Evolutionary conservation across 2,797 vertebrate genomes (phyloP).

Genomic region (Notolabrus celidotus): DNA sequence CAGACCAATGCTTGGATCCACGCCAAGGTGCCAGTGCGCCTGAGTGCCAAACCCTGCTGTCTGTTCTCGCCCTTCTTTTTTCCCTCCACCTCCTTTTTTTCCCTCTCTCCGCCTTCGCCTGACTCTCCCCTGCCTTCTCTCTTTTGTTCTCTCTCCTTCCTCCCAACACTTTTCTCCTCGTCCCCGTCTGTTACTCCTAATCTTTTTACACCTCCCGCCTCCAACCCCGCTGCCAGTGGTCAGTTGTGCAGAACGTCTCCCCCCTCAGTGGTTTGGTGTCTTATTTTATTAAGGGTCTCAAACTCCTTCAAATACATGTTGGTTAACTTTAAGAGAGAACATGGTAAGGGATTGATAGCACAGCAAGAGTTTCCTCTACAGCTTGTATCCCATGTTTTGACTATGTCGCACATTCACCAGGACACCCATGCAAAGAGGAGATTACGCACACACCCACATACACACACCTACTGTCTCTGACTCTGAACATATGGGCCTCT

Average conservation of each 20-base stretch:
- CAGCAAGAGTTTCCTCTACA: conserved; percentile 17
- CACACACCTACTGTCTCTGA: conserved; percentile 20
- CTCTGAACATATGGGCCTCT: conserved; percentile 59
- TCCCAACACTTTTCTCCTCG: conserved; percentile 33
- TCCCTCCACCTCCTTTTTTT: conserved; percentile 23
- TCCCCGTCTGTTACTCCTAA: conserved; percentile 58
- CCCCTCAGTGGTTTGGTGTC: conserved; percentile 34
- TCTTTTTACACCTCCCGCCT: conserved; percentile 66
- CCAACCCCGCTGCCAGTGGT: conserved; percentile 39
- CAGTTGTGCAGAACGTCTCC: conserved; percentile 48
- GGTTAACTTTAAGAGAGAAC: conserved; percentile 15
- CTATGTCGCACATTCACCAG: conserved; percentile 31
- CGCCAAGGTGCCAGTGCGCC: conserved; percentile 54
- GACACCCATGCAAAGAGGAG: conserved; percentile 23
- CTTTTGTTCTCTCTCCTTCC: conserved; percentile 42
- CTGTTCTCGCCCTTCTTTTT: conserved; percentile 51
- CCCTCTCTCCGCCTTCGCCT: conserved; percentile 24
- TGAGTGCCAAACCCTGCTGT: conserved; percentile 51
- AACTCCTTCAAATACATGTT: conserved; percentile 41
- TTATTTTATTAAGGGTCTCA: conserved; percentile 29
- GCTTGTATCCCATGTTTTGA: conserved; percentile 40
- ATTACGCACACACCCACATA: conserved; percentile 27
- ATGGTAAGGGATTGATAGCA: conserved; percentile 16
- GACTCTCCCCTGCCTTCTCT: conserved; percentile 29
- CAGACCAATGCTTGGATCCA: conserved; percentile 49